Evolutionary conservation across 2,888 invertebrate genomes (phyloP).

Genomic region (Pyrgus malvae): DNA sequence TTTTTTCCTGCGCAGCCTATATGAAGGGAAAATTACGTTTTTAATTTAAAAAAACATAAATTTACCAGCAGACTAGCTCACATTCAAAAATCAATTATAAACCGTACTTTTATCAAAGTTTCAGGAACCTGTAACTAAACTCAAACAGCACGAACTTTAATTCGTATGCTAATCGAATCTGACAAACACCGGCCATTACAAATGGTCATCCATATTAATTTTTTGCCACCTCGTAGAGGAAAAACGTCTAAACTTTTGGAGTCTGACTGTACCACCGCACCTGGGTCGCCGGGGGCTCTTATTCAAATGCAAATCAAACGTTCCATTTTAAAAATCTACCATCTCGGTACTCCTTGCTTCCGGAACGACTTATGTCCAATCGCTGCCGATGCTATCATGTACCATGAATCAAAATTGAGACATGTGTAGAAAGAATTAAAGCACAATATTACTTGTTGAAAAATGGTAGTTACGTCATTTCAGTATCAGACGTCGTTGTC

Average conservation of each 20-base stretch:
- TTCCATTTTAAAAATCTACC: slow-evolving; percentile 82
- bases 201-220: slow-evolving; percentile 65
- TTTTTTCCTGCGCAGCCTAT: no score
- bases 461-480: slow-evolving; percentile 45
- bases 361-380: slow-evolving; percentile 78
- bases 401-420: slow-evolving; percentile 41
- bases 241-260: slow-evolving; percentile 54
- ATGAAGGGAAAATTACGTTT: no score
- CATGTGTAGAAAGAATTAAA: slow-evolving; percentile 34
- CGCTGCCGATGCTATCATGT: slow-evolving; percentile 50
- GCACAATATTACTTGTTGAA: slow-evolving; percentile 35
- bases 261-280: slow-evolving; percentile 69
- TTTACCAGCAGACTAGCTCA: no score
- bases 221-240: slow-evolving; percentile 41
- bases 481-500: slow-evolving; percentile 46
- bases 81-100: no score
- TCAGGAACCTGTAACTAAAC: slow-evolving; percentile 33
- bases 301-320: slow-evolving; percentile 83
- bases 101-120: no score
- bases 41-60: no score
- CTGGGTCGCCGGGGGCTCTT: slow-evolving; percentile 80
- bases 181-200: slow-evolving; percentile 55
- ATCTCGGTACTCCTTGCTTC: slow-evolving; percentile 77
- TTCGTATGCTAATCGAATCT: slow-evolving; percentile 54
- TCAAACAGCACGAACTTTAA: slow-evolving; percentile 35